Evolutionary conservation across 2,888 invertebrate genomes (phyloP).

Genomic region (Pilophorus perplexus): DNA sequence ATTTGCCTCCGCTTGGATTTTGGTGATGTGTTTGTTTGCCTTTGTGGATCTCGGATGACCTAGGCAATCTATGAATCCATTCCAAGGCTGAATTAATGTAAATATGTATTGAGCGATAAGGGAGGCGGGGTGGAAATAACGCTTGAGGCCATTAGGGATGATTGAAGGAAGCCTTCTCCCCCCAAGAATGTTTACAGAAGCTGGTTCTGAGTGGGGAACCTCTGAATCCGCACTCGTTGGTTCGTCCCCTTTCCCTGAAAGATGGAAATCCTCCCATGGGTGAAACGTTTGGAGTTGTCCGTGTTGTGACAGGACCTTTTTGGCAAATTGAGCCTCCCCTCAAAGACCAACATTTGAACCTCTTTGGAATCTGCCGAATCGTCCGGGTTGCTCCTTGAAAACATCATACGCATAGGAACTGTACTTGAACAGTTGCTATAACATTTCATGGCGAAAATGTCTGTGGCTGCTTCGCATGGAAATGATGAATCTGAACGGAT

Average conservation of each 20-base stretch:
- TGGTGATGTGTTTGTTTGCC: no score
- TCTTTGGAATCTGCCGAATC: background rate
- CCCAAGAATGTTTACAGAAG: no score
- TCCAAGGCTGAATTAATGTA: background rate
- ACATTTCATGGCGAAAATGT: no score
- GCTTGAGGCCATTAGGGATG: background rate
- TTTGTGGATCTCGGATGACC: no score
- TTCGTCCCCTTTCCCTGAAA: no score
- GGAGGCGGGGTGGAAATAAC: background rate
- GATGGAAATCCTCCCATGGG: no score
- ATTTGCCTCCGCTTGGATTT: no score
- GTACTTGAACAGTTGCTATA: background rate
- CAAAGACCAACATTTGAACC: background rate
- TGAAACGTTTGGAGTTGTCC: background rate
- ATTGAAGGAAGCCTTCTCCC: background rate
- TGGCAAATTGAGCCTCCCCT: conserved; percentile 21
- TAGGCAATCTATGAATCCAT: no score
- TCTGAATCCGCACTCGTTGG: no score
- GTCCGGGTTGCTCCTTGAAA: background rate
- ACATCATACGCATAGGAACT: background rate
- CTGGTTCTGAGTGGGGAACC: no score
- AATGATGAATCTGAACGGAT: conserved; percentile 36
- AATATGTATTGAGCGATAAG: background rate
- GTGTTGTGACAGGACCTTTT: conserved; percentile 36
- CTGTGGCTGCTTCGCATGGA: no score